Evolutionary conservation across 1,140 invertebrate species (phyloP).

Genomic region (Bombus waltoni): DNA sequence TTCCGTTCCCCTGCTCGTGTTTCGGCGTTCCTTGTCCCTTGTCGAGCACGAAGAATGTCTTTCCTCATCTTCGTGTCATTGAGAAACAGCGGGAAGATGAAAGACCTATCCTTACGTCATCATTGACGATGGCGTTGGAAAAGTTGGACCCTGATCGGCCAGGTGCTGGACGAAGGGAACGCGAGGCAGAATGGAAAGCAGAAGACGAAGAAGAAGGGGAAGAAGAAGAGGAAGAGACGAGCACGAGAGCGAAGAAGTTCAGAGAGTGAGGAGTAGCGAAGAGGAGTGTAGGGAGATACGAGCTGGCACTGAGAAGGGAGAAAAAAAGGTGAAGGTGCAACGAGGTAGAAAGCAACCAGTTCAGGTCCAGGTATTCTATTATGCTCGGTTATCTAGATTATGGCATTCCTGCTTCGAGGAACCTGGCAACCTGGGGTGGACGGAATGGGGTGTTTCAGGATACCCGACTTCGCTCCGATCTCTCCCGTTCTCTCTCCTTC

Average conservation of each 20-base stretch:
- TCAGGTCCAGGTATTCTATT: slow-evolving; percentile 78
- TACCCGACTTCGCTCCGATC: slow-evolving; percentile 26
- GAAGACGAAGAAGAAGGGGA: no score
- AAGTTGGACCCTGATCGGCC: slow-evolving; percentile 26
- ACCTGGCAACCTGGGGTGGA: slow-evolving; percentile 67
- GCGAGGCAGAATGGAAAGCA: background rate
- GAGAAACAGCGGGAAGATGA: background rate
- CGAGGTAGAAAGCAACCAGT: slow-evolving; percentile 77
- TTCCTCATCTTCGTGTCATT: background rate
- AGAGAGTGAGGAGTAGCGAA: slow-evolving; percentile 18
- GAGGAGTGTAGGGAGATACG: slow-evolving; percentile 45
- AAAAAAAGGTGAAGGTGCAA: slow-evolving; percentile 77
- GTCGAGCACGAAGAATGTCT: slow-evolving; percentile 48
- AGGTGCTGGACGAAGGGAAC: slow-evolving; percentile 26
- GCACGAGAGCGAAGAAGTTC: background rate
- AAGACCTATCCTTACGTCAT: background rate
- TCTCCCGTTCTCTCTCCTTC: slow-evolving; percentile 20
- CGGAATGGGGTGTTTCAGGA: slow-evolving; percentile 66
- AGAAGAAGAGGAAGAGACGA: background rate
- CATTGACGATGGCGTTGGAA: slow-evolving; percentile 52
- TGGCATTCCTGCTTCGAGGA: slow-evolving; percentile 78
- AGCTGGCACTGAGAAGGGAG: slow-evolving; percentile 50
- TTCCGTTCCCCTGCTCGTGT: background rate
- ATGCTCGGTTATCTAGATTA: slow-evolving; percentile 81
- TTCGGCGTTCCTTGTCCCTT: slow-evolving; percentile 52